These are phyloP conservation scores for Plebejus anna DNA, from an alignment of 2,888 invertebrate genomes.

Conservation along the genomic window DNA sequence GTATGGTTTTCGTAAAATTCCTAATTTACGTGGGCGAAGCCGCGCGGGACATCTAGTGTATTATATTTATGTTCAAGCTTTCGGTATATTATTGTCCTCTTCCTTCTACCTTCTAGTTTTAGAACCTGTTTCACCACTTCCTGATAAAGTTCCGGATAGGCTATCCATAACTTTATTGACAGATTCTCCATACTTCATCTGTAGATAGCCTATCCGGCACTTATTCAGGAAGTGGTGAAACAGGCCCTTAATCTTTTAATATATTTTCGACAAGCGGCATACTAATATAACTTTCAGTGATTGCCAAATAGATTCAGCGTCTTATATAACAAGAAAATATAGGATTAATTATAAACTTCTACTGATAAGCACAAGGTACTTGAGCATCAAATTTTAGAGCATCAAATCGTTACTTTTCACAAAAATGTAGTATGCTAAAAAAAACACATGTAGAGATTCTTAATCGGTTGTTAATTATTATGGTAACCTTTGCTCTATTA, in stretches of 20 bases:
- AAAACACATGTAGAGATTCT: conserved; percentile 39
- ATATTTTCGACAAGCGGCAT: background rate
- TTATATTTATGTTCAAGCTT: too few relatives aligned
- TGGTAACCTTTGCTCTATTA: conserved; percentile 75
- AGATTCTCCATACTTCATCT: too few relatives aligned
- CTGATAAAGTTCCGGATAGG: too few relatives aligned
- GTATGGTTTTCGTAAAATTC: too few relatives aligned
- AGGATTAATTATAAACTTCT: background rate
- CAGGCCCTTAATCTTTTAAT: too few relatives aligned
- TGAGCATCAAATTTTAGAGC: background rate
- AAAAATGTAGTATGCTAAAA: background rate
- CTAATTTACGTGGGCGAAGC: too few relatives aligned
- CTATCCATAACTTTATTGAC: too few relatives aligned
- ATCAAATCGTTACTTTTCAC: background rate
- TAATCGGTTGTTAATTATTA: conserved; percentile 72
- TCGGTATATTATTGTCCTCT: background rate
- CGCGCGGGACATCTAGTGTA: too few relatives aligned
- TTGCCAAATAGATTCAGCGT: background rate
- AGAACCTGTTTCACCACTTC: too few relatives aligned
- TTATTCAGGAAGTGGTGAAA: too few relatives aligned
- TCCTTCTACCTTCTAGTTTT: background rate
- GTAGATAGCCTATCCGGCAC: too few relatives aligned
- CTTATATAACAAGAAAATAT: background rate
- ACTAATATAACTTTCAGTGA: background rate
- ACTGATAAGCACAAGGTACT: background rate